Evolutionary conservation across 2,797 vertebrate genomes (phyloP), one percentile per base, ranked within the genome.

Genomic region (Clarias laeviceps): DNA sequence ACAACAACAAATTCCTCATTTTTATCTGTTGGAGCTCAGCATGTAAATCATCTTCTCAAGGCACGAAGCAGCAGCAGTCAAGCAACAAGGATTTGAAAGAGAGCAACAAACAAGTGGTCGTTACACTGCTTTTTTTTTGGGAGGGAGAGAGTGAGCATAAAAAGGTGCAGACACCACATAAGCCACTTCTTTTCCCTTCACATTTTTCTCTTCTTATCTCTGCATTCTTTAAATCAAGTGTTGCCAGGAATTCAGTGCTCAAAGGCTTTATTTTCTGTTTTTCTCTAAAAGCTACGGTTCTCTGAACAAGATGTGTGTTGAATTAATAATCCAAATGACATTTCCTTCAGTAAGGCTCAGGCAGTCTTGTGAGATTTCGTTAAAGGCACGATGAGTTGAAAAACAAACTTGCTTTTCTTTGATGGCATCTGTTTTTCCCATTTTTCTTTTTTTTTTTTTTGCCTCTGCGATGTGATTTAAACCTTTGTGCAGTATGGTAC

Each of bases 271-370:
- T 85, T 57, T 76, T 85, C 45, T 82, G 24, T 45, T 82, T 20
- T 61, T 64, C 80, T 72, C 54, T 84, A 68, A 88, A 85, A n/a
- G 72, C 59, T 80, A 68, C 50, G 40, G 18, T 68, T 87, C 24
- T 76, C 57, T 68, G 59, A 40, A 40, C 40, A 57, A 76, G 40
- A 80, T 59, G 40, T 56, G 17, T 57, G 66, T 61, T 81, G 84
- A 68, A 83, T 86, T 80, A 83, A 88, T 84, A 82, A 84, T 65
- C 73, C 50, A 62, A 64, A 40, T 68, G 34, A 77, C 54, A 69
- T 64, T 89, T 90, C 66, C 72, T 85, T 78, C 57, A 89, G 87
- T 80, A 80, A 56, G 77, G 45, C 83, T 83, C 40, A 29, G 37
- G 59, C 72, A 66, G 56, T 61, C 20, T 72, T 72, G 34, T 40